Percentiles rank a stretch among this genome's conserved stretches.
Evolutionary conservation across 2,888 invertebrate species (phyloP).

Genomic region (Trichopoda pennipes): DNA sequence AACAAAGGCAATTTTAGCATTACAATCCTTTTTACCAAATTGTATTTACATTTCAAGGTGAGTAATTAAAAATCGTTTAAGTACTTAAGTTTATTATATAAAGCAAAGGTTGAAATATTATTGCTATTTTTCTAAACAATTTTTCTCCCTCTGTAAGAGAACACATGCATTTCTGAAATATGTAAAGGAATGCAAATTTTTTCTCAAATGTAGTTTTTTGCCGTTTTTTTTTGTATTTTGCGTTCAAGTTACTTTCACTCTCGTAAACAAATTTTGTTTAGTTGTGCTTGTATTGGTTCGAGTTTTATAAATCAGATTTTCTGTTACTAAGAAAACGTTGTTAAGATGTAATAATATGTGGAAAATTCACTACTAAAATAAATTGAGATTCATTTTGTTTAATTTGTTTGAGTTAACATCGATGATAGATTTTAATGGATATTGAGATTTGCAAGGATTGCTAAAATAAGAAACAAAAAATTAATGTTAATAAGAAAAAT

Average conservation of each 20-base stretch:
- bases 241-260: not conserved
- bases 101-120: too few relatives aligned
- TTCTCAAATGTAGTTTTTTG: too few relatives aligned
- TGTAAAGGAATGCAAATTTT: not conserved
- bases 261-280: conserved; percentile 1
- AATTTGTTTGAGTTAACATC: conserved; percentile 13
- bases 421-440: conserved; percentile 16
- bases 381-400: conserved; percentile 53
- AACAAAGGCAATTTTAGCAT: too few relatives aligned
- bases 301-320: conserved; percentile 14
- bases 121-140: too few relatives aligned
- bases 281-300: not conserved
- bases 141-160: too few relatives aligned
- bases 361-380: conserved; percentile 42
- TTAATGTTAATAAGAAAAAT: not conserved
- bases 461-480: not conserved
- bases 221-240: conserved; percentile 11
- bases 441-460: conserved; percentile 38
- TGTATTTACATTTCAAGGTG: too few relatives aligned
- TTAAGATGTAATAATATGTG: conserved; percentile 22
- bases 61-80: too few relatives aligned
- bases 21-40: too few relatives aligned
- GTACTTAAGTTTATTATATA: too few relatives aligned
- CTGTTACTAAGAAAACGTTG: not conserved
- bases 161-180: too few relatives aligned